Evolutionary conservation across 2,797 vertebrate genomes (phyloP).

Genomic region (Phrynocephalus forsythii): DNA sequence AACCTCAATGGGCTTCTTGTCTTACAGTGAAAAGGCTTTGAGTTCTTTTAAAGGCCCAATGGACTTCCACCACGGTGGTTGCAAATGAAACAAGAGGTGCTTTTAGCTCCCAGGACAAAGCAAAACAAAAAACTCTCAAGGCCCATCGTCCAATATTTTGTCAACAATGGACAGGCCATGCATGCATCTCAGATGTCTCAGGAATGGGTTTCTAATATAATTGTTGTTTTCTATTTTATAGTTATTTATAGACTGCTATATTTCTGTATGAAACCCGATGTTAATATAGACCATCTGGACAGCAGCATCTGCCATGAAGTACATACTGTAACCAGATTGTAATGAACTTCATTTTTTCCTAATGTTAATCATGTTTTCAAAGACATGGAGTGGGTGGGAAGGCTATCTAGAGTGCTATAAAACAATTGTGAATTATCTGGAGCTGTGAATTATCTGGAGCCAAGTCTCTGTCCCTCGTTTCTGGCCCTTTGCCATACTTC

Average conservation of each 20-base stretch:
- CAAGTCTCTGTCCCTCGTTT: neutral
- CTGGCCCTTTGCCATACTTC: neutral
- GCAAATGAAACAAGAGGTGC: neutral
- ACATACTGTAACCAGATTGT: neutral
- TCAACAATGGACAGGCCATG: neutral
- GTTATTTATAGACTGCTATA: neutral
- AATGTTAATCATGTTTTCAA: neutral
- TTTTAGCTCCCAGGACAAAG: neutral
- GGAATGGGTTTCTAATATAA: neutral
- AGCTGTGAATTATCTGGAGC: neutral
- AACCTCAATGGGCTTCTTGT: slow-evolving; percentile 8
- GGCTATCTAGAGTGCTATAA: neutral
- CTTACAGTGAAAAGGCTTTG: neutral
- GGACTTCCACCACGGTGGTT: neutral
- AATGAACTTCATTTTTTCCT: neutral
- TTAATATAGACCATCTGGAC: neutral
- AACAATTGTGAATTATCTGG: neutral
- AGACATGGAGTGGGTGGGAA: neutral
- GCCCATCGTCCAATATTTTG: neutral
- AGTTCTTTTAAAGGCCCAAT: slow-evolving; percentile 12
- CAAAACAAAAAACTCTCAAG: neutral
- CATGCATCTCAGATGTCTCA: neutral
- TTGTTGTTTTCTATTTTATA: neutral
- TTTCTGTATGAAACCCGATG: neutral
- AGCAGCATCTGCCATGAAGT: neutral